Percentiles rank a stretch among this genome's conserved stretches.
Conservation (phyloP, 1,140 invertebrate genomes). For the Phthorimaea operculella region DNA sequence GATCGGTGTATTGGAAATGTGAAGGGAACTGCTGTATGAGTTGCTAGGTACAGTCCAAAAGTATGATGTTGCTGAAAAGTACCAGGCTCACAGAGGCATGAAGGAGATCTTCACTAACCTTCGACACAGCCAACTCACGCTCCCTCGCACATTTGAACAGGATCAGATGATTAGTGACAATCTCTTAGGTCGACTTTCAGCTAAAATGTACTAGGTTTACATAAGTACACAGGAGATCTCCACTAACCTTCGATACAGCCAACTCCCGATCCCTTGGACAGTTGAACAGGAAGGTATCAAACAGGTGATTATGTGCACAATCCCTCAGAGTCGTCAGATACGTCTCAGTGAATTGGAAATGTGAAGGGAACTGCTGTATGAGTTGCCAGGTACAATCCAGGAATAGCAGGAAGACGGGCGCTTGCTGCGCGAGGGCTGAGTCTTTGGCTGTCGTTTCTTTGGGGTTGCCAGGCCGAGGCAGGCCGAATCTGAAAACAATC, state of each 20-base stretch:
- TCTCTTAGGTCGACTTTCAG: too few species aligned
- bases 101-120: too few species aligned
- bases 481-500: conserved; percentile 35
- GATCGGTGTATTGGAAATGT: conserved; percentile 91
- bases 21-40: conserved; percentile 87
- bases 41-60: conserved; percentile 95
- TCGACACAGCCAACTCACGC: neutral
- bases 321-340: conserved; percentile 95
- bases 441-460: conserved; percentile 30
- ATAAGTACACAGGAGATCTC: neutral
- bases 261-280: conserved; percentile 76
- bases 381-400: conserved; percentile 96
- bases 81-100: too few species aligned
- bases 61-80: conserved; percentile 64
- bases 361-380: conserved; percentile 84
- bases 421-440: conserved; percentile 61
- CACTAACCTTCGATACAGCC: conserved; percentile 61
- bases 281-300: conserved; percentile 94
- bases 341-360: conserved; percentile 93
- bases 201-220: neutral
- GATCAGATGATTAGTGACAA: too few species aligned
- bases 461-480: conserved; percentile 34
- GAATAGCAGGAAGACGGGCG: conserved; percentile 90
- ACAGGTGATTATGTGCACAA: conserved; percentile 84
- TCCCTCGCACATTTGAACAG: neutral